Conservation (phyloP, 30 jellyfish, hydroid and myxozoan genomes). For the Hydra vulgaris region DNA sequence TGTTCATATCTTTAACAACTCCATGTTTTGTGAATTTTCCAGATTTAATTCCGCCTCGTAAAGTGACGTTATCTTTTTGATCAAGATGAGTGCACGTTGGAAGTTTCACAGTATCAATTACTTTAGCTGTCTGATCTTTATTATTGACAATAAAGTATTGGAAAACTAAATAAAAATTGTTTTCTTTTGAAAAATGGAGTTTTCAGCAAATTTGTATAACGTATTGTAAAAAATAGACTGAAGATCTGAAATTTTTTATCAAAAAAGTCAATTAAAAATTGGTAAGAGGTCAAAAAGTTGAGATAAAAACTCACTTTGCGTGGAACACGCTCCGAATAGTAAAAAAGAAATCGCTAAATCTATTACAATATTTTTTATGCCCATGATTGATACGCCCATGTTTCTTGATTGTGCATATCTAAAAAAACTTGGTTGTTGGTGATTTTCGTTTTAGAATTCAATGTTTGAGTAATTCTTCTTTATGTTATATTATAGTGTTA, state of each 20-base stretch:
- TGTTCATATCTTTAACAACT: conserved; percentile 46
- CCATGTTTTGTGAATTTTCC: conserved; percentile 94
- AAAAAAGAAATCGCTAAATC: neutral
- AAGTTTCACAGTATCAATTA: conserved; percentile 81
- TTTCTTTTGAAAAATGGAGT: neutral
- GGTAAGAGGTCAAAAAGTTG: neutral
- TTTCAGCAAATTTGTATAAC: neutral
- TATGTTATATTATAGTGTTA: no score
- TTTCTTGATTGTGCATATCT: neutral
- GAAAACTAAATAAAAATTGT: conserved; percentile 33
- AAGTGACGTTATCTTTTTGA: conserved; percentile 62
- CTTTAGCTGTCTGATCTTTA: conserved; percentile 85
- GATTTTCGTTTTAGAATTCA: no score
- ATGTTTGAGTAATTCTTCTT: no score
- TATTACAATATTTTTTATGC: no score
- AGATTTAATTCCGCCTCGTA: conserved; percentile 75
- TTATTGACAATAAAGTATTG: conserved; percentile 83
- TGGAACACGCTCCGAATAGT: neutral
- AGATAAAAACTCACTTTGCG: neutral
- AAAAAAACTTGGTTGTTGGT: no score
- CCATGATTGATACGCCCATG: neutral
- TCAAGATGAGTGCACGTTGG: conserved; percentile 92
- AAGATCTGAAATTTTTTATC: no score
- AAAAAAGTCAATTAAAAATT: neutral
- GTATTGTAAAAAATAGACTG: no score